Base-by-base conservation (phyloP, 2,888 invertebrate genomes). In the Sycophila texana region DNA sequence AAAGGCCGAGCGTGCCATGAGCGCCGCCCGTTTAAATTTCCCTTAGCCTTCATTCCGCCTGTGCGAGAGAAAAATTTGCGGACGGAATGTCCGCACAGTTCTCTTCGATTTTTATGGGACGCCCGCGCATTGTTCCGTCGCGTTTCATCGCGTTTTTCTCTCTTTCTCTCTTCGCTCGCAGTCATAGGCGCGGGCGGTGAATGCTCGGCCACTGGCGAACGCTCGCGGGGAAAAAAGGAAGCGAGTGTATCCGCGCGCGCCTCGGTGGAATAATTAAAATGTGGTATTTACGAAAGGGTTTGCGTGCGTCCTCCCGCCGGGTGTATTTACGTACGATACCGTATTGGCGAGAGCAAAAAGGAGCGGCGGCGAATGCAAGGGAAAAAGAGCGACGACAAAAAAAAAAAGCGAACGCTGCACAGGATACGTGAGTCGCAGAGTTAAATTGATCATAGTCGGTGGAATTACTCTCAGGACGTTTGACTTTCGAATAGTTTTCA, bases 221-320 rank as follows among this genome's bases (percentile, higher is more conserved):
- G 82, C 78, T 39, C 39, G 39, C 39, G 39, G 39, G 7, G 10
- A 39, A 83, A 84, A 81, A 83, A 60, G 67, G 55, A 63, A 63
- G 39, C 7, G 39, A 7, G 10, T 10, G 39, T 39, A 10, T 39
- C 7, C 39, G 26, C n/a, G 66, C 39, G 55, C 78, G 67, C 70
- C 83, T 78, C 39, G 39, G 81, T 68, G 81, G 83, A 86, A 86
- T 86, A 87, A 88, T 87, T 87, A 87, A 88, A 89, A 88, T 83
- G 84, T 75, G 84, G 85, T 85, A 84, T 86, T 85, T 83, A 84
- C 83, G 82, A 81, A 82, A 82, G 81, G 83, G 72, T 77, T 73
- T 16, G 4, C 39, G 18, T 30, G 51, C 10, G 12, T 73, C 79
- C 79, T 83, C 84, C 82, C 82, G 84, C 82, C 83, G 82, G 74